Conservation (phyloP, 2,888 invertebrate species). For the Caenorhabditis drosophilae region DNA sequence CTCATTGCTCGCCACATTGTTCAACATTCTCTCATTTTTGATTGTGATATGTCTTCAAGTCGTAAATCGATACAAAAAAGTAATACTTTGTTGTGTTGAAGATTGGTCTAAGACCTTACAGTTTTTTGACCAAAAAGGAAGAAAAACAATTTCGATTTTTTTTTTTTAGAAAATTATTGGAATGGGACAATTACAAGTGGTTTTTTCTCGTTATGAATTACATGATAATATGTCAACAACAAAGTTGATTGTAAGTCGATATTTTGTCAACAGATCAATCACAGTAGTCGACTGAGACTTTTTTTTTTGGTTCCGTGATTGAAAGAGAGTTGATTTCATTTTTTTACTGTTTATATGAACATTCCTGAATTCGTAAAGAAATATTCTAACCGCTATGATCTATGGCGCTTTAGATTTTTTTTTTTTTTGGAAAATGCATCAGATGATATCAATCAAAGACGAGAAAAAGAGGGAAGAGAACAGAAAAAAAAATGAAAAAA, state of each 20-base stretch:
- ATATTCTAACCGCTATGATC: background rate
- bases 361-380: background rate
- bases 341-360: background rate
- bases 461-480: too few species aligned
- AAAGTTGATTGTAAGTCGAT: conserved; percentile 23
- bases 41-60: conserved; percentile 23
- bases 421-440: too few species aligned
- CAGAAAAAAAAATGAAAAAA: too few species aligned
- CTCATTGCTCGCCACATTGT: conserved; percentile 14
- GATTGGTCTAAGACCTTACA: too few species aligned
- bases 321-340: background rate
- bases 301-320: too few species aligned
- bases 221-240: conserved; percentile 36
- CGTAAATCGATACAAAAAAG: conserved; percentile 26
- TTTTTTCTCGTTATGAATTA: conserved; percentile 25
- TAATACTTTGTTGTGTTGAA: conserved; percentile 1
- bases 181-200: conserved; percentile 30
- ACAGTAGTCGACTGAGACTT: too few species aligned
- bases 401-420: too few species aligned
- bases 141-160: background rate
- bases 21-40: conserved; percentile 17
- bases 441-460: too few species aligned
- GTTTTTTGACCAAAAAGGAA: too few species aligned
- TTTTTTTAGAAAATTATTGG: conserved; percentile 22
- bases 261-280: background rate